Evolutionary conservation across 2,113 vertebrate species (phyloP).

Genomic region (Urocolius indicus): DNA sequence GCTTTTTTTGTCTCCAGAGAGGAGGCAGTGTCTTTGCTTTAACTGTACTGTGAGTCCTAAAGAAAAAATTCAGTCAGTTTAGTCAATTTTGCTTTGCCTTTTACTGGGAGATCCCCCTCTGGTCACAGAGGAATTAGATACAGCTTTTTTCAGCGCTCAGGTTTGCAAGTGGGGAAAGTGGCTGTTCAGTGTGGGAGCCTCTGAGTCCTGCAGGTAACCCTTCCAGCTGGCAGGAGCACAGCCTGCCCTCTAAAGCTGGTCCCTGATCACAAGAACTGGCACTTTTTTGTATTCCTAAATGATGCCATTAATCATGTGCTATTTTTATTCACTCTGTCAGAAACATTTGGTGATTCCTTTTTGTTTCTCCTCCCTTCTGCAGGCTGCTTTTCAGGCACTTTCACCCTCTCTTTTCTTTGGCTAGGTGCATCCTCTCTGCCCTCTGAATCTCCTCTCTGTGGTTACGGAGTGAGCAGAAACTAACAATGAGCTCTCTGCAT

Average conservation of each 20-base stretch:
- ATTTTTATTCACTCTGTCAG: neutral
- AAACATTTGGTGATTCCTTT: neutral
- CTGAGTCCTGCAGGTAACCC: neutral
- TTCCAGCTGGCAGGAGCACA: neutral
- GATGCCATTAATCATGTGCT: neutral
- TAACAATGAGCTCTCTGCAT: neutral
- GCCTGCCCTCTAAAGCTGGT: neutral
- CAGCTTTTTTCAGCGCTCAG: neutral
- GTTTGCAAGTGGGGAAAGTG: neutral
- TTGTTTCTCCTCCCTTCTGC: neutral
- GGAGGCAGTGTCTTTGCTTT: neutral
- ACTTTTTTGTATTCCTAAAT: neutral
- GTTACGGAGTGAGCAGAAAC: neutral
- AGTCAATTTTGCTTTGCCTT: neutral
- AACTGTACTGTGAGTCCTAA: neutral
- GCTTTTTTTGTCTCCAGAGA: neutral
- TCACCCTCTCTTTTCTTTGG: neutral
- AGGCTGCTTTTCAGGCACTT: neutral
- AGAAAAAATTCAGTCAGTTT: neutral
- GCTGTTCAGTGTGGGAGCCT: rapidly evolving
- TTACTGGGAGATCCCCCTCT: neutral
- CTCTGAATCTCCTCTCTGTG: neutral
- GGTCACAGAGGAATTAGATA: neutral
- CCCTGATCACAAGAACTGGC: neutral
- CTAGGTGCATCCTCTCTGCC: neutral